phyloP scores from a whole-genome alignment of 2,797 vertebrate genomes.

The Acanthopagrus latus region DNA sequence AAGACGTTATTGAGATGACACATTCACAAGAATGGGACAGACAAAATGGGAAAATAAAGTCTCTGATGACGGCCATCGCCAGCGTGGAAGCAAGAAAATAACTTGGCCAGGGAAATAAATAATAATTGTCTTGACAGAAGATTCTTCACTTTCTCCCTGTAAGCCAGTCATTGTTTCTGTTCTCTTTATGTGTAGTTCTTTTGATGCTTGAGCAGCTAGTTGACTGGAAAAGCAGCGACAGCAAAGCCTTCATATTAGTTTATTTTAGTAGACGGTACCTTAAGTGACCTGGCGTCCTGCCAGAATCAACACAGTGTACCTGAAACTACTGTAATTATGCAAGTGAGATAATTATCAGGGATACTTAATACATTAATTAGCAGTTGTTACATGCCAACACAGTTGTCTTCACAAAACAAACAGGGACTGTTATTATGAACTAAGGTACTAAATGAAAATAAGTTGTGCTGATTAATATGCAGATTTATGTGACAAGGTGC shows the following conservation, averaged over 20 bases:
- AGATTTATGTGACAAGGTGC: constrained; percentile 35
- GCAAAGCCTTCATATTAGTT: background rate
- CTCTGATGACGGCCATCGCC: too few relatives aligned
- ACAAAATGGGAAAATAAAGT: too few relatives aligned
- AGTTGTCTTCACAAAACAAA: constrained; percentile 16
- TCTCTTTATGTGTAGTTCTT: background rate
- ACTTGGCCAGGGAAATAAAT: background rate
- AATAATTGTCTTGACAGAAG: too few relatives aligned
- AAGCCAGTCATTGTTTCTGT: background rate
- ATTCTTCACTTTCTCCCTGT: background rate
- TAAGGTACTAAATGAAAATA: constrained; percentile 23
- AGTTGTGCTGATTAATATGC: constrained; percentile 33
- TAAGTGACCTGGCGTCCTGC: background rate
- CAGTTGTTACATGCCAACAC: constrained; percentile 19
- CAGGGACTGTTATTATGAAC: background rate
- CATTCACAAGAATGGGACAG: too few relatives aligned
- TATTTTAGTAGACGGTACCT: background rate
- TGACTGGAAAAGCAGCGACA: background rate
- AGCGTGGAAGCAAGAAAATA: too few relatives aligned
- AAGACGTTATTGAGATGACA: too few relatives aligned
- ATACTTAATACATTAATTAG: constrained; percentile 25
- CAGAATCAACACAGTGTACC: constrained; percentile 6
- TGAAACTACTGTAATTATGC: background rate
- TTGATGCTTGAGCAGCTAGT: background rate
- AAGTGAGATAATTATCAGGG: constrained; percentile 14